Evolutionary conservation across 1,140 invertebrate genomes (phyloP), one percentile per base, ranked within the genome.

Genomic region (Sinella curviseta): DNA sequence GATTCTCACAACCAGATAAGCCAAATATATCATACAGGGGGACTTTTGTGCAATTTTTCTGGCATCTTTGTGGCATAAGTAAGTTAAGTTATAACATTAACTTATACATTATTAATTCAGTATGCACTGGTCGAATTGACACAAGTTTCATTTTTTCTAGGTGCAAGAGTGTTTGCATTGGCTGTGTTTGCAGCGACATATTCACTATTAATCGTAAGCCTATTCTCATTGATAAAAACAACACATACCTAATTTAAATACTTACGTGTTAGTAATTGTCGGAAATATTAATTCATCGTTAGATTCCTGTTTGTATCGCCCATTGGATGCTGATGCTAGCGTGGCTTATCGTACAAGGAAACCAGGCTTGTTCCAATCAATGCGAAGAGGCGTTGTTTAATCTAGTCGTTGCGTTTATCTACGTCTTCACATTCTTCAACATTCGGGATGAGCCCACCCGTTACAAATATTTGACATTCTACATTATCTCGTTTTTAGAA

Each of bases 401-500:
- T 54, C 80, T 85, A 39, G 86, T 87, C 35, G 83, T 88, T 36
- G 87, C 87, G 33, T 83, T 88, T 17, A 87, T 87, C 12, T 88
- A 88, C 80, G 85, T 88, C 16, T 82, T 88, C 60, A 87, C 87
- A 0, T 88, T 88, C 79, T 88, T 88, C 78, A 86, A 88, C 31
- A 86, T 88, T n/a, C 82, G 86, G 77, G 88, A 88, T 81, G 88
- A 88, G 74, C 87, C 86, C 14, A 88, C 88, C 4, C 82, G 87
- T 73, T 88, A 88, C 82, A 84, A 87, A 14, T 88, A 88, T 82
- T 82, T 88, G 28, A 87, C 85, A 12, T 88, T 88, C 82, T 88
- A 88, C 83, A 82, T 88, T 36, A 86, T 88, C 12, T 88, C 87
- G 83, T 88, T 88, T 82, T 86, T 88, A 84, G 88, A 88, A 82